Evolutionary conservation across 2,797 vertebrate genomes (phyloP), one percentile per base, ranked within the genome.

Genomic region (Rhinoraja longicauda): DNA sequence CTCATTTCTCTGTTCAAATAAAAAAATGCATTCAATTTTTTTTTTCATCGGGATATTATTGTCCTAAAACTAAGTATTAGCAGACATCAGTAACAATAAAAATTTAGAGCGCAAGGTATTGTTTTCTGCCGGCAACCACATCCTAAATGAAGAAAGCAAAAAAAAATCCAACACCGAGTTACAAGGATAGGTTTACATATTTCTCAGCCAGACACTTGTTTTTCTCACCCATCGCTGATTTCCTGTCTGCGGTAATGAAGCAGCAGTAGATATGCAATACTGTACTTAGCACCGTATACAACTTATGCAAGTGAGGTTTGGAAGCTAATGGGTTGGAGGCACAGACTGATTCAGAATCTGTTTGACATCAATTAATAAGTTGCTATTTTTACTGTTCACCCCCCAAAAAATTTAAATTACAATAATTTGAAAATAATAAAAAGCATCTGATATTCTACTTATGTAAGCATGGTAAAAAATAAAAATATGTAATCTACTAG

Each of bases 191-290:
- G 64, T 70, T 90, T 36, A 67, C 62, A 70, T 59, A 45, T 70
- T 36, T 90, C 86, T 84, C 81, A 84, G 2, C 53, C 53, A 84
- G 81, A 57, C 81, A 84, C 24, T 29, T 84, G 81, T 59, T 84
- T 59, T 57, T 59, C 45, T 57, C 81, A 57, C 81, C 53, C 86
- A 64, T 67, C 32, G 86, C 32, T 1, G 19, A 90, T 90, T 90
- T 90, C 86, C 86, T 70, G 86, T 90, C 86, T 90, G 86, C n/a
- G n/a, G 86, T 36, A 90, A 64, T 32, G 84, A 67, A 84, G 4
- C 10, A 36, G 17, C 29, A 32, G n/a, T 32, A 70, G 86, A 36
- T 29, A 12, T 24, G 62, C n/a, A 90, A 90, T 70, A 57, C 12
- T 88, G 57, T 59, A 78, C 32, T 36, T 17, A 78, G 17, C 36